A percentile compares a stretch with the other conserved stretches of the same genome.
phyloP scores from a whole-genome alignment of 2,797 vertebrate genomes.

The Myotis myotis region DNA sequence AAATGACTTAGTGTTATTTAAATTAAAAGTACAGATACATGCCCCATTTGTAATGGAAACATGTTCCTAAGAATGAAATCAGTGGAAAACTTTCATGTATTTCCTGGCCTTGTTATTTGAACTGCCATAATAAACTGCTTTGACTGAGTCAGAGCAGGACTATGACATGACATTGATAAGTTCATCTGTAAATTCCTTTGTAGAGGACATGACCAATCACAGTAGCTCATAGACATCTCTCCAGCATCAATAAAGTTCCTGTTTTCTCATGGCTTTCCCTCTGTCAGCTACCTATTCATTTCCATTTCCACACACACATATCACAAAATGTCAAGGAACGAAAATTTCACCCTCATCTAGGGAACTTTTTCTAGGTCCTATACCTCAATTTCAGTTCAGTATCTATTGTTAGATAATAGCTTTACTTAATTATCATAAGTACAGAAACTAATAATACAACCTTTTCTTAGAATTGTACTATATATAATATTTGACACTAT shows the following conservation, averaged over 20 bases:
- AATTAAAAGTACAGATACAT: not conserved
- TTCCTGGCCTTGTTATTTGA: not conserved
- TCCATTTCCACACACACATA: not conserved
- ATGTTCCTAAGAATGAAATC: not conserved
- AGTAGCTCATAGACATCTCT: not conserved
- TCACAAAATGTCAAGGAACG: not conserved
- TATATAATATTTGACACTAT: not conserved
- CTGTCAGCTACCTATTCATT: not conserved
- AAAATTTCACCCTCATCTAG: not conserved
- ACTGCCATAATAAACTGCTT: not conserved
- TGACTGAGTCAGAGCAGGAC: not conserved
- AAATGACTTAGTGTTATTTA: not conserved
- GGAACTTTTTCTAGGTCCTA: not conserved
- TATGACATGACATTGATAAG: not conserved
- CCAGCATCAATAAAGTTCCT: not conserved
- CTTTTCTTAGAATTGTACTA: not conserved
- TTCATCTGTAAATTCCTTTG: not conserved
- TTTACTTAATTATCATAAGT: not conserved
- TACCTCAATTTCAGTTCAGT: not conserved
- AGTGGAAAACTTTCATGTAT: not conserved
- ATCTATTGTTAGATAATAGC: not conserved
- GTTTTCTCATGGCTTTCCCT: not conserved
- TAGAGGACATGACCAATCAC: rapidly evolving
- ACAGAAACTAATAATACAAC: not conserved
- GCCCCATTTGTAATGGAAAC: not conserved